phyloP scores from a whole-genome alignment of 2,888 invertebrate genomes.

The Acleris cristana region DNA sequence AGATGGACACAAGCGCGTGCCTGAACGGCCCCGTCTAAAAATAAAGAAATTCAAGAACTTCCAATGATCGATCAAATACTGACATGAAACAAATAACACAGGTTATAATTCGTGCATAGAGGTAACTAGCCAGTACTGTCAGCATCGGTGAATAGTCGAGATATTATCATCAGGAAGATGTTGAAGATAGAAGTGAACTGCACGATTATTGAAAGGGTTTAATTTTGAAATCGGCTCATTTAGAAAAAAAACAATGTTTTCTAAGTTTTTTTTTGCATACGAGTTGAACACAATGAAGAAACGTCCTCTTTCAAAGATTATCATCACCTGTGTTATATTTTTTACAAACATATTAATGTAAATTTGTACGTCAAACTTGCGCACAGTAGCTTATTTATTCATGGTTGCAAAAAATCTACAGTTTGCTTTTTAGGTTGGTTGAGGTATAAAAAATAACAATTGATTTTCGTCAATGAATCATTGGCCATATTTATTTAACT shows the following conservation, averaged over 20 bases:
- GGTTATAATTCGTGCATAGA: constrained; percentile 64
- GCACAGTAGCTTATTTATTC: constrained; percentile 15
- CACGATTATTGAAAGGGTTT: neutral
- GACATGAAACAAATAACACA: constrained; percentile 79
- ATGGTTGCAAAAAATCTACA: constrained; percentile 8
- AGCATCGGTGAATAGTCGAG: constrained; percentile 13
- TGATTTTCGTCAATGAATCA: constrained; percentile 51
- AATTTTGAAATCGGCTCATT: neutral
- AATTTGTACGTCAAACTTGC: constrained; percentile 6
- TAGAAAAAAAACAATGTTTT: no score
- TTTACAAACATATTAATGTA: neutral
- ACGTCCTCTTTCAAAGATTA: no score
- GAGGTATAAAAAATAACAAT: constrained; percentile 36
- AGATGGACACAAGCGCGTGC: constrained; percentile 43
- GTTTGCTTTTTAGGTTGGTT: constrained; percentile 8
- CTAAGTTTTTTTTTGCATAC: no score
- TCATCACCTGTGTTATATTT: neutral
- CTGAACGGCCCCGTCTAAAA: constrained; percentile 51
- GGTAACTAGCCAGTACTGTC: constrained; percentile 41
- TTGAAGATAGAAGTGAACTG: constrained; percentile 17
- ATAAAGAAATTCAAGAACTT: constrained; percentile 62
- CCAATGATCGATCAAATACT: constrained; percentile 77
- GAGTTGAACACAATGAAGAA: no score
- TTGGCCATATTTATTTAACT: constrained; percentile 45
- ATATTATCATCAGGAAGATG: constrained; percentile 27